Evolutionary conservation across 2,113 vertebrate species (phyloP).

Genomic region (Excalfactoria chinensis): DNA sequence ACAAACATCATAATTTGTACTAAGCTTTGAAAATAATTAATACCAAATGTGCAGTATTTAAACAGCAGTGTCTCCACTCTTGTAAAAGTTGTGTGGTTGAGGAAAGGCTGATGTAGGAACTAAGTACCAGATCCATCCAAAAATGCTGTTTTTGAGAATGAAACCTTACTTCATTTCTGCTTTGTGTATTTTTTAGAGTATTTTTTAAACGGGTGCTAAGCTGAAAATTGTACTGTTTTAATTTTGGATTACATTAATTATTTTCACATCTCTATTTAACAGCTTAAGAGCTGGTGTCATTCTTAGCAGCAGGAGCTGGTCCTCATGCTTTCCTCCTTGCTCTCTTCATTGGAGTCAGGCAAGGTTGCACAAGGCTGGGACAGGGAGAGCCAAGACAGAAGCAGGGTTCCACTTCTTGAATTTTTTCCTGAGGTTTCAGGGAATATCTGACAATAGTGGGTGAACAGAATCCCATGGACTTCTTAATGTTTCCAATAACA

Average conservation of each 20-base stretch:
- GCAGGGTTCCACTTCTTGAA: background rate
- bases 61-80: background rate
- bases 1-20: background rate
- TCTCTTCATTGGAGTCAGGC: background rate
- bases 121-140: background rate
- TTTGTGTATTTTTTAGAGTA: background rate
- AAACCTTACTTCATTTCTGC: background rate
- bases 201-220: background rate
- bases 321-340: background rate
- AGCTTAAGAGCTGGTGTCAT: background rate
- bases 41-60: background rate
- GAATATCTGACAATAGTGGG: background rate
- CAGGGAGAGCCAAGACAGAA: background rate
- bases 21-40: background rate
- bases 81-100: background rate
- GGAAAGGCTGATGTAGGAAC: background rate
- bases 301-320: background rate
- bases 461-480: background rate
- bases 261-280: background rate
- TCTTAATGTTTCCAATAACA: background rate
- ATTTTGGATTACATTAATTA: background rate
- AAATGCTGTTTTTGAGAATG: background rate
- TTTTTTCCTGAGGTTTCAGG: background rate
- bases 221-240: background rate
- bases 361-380: background rate